A percentile compares a stretch with the other conserved stretches of the same genome.
Evolutionary conservation across 2,113 vertebrate species (phyloP).

Genomic region (Ameiurus melas): DNA sequence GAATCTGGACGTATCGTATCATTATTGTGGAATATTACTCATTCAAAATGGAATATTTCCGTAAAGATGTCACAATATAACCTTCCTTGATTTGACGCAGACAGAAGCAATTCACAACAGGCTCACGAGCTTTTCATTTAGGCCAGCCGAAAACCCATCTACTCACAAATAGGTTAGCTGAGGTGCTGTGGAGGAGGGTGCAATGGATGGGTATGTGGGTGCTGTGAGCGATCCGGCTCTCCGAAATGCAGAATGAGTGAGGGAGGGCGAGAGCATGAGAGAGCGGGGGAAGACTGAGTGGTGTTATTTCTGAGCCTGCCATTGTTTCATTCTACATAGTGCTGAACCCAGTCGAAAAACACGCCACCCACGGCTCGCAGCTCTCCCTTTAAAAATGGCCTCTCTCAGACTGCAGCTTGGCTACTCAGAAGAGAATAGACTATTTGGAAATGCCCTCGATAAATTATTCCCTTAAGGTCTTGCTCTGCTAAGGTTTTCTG

Average conservation of each 20-base stretch:
- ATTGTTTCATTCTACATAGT: conserved; percentile 45
- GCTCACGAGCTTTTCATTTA: conserved; percentile 33
- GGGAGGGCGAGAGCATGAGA: conserved; percentile 35
- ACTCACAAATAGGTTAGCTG: conserved; percentile 48
- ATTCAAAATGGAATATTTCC: background rate
- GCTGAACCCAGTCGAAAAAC: conserved; percentile 41
- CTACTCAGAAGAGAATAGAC: conserved; percentile 50
- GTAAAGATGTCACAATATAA: conserved; percentile 12
- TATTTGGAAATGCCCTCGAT: conserved; percentile 57
- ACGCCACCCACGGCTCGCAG: conserved; percentile 40
- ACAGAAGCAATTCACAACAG: conserved; percentile 11
- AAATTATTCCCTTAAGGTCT: conserved; percentile 57
- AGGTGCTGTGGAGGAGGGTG: conserved; percentile 45
- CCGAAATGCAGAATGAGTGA: conserved; percentile 38
- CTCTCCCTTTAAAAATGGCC: conserved; percentile 54
- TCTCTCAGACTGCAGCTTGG: conserved; percentile 49
- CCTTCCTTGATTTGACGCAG: background rate
- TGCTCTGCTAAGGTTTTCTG: conserved; percentile 50
- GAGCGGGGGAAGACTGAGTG: conserved; percentile 41
- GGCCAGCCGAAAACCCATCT: conserved; percentile 39
- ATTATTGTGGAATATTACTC: conserved; percentile 13
- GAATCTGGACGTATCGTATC: background rate
- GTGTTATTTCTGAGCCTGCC: conserved; percentile 42
- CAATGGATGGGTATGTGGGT: conserved; percentile 52
- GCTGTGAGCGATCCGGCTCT: conserved; percentile 32